A percentile compares a stretch with the other conserved stretches of the same genome.
Evolutionary conservation across 2,888 invertebrate species (phyloP).

Genomic region (Geotrupes spiniger): DNA sequence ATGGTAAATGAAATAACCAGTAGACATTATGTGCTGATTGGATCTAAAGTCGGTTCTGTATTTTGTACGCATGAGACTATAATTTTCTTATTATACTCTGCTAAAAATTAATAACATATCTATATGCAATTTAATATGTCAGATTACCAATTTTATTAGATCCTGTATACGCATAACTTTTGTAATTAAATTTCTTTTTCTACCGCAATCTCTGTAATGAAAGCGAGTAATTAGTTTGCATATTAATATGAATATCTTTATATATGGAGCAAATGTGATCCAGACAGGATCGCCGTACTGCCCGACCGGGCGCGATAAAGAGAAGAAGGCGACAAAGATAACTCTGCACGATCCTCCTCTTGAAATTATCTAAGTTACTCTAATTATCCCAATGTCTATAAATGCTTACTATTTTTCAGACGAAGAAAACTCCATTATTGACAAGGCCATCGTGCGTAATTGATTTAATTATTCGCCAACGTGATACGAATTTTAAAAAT

Average conservation of each 20-base stretch:
- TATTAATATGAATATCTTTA: slow-evolving; percentile 18
- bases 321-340: too few species aligned
- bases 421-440: slow-evolving; percentile 21
- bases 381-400: slow-evolving; percentile 1
- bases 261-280: background rate
- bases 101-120: slow-evolving; percentile 18
- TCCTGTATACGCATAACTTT: slow-evolving; percentile 14
- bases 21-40: slow-evolving; percentile 13
- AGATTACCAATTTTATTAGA: slow-evolving; percentile 18
- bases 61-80: slow-evolving; percentile 8
- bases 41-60: slow-evolving; percentile 10
- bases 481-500: slow-evolving; percentile 23
- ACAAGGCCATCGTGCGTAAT: slow-evolving; percentile 22
- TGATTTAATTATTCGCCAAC: slow-evolving; percentile 24
- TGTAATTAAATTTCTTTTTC: slow-evolving; percentile 21
- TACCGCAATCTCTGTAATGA: slow-evolving; percentile 13
- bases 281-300: too few species aligned
- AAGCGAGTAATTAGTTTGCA: slow-evolving; percentile 19
- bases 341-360: background rate
- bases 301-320: slow-evolving; percentile 1
- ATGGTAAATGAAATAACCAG: background rate
- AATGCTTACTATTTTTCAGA: slow-evolving; percentile 1
- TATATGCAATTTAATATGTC: slow-evolving; percentile 15
- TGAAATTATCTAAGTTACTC: slow-evolving; percentile 1
- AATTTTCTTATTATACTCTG: slow-evolving; percentile 16